A percentile compares a stretch with the other conserved stretches of the same genome.
These are phyloP conservation scores for Panthera leo DNA, from an alignment of 2,113 vertebrate species.

Conservation along the genomic window DNA sequence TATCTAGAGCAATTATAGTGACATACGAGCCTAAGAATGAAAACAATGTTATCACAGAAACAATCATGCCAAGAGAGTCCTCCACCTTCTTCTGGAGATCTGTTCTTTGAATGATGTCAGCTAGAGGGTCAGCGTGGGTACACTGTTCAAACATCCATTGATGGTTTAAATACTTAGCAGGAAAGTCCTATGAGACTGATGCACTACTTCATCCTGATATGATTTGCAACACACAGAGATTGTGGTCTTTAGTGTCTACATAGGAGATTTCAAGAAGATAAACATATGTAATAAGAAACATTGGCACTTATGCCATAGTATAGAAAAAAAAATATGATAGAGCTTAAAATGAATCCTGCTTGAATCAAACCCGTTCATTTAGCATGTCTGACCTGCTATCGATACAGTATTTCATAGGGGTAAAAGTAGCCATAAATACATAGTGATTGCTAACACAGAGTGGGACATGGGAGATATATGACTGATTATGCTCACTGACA, in stretches of 20 bases:
- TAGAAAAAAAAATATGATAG: not conserved
- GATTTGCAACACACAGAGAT: not conserved
- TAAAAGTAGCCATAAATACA: slow-evolving; percentile 19
- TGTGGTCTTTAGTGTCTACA: not conserved
- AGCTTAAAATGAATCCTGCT: not conserved
- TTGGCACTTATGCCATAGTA: not conserved
- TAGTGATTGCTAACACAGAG: not conserved
- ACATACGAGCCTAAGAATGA: not conserved
- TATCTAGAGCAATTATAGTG: not conserved
- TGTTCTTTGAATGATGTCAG: not conserved
- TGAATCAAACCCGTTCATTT: not conserved
- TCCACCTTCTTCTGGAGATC: not conserved
- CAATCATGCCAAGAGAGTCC: not conserved
- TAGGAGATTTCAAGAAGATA: not conserved
- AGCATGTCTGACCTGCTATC: not conserved
- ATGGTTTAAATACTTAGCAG: not conserved
- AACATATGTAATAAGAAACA: slow-evolving; percentile 7
- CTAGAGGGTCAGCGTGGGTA: not conserved
- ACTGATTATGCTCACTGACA: slow-evolving; percentile 23
- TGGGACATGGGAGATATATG: not conserved
- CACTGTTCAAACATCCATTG: not conserved
- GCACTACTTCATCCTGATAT: not conserved
- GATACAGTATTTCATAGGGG: slow-evolving; percentile 9
- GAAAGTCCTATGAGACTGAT: not conserved
- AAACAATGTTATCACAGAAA: not conserved